Evolutionary conservation across 1,140 invertebrate species (phyloP), one percentile per base, ranked within the genome.

Genomic region (Coboldia fuscipes): DNA sequence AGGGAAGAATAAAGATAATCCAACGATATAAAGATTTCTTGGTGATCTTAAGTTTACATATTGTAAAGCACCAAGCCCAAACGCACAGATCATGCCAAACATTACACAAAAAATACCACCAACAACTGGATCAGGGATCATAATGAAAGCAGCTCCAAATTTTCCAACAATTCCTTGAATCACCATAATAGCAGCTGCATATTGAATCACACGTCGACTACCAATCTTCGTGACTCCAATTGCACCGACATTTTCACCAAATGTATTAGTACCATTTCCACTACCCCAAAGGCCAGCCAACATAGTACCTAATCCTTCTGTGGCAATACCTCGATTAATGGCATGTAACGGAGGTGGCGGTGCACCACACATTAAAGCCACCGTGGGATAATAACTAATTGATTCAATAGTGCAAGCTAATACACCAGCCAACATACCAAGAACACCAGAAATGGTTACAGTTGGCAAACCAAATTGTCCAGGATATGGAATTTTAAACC

Each of bases 381-480:
- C 80, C 3, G 83, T 84, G 27, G 80, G 81, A 55, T 89, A 89
- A 54, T 89, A 85, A 43, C 83, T 84, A 34, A 89, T 70, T 2
- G 80, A 84, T 54, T 89, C 83, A 6, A 88, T 73, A 0, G 78
- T 75, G 30, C 81, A 84, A 1, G 81, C 76, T 6, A 90, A 46
- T 4, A 86, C 76, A 0, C 79, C 84, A 6, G 80, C 79, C 27
- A 86, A 41, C 72, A 89, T 82, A 0, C 80, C 83, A 14, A 86
- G 55, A 7, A 83, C 77, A 34, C 30, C 51, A 5, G 51, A 50
- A 18, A 55, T 30, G 8, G 52, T 55, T 12, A 83, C 69, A 0
- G 78, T 85, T 0, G 85, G 84, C 9, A 62, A 34, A 3, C 85
- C 85, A 79, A 85, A 92, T 51, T 90, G 83, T 36, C 77, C 75